phyloP scores from a whole-genome alignment of 2,797 vertebrate species.

The Phoeniculus purpureus region DNA sequence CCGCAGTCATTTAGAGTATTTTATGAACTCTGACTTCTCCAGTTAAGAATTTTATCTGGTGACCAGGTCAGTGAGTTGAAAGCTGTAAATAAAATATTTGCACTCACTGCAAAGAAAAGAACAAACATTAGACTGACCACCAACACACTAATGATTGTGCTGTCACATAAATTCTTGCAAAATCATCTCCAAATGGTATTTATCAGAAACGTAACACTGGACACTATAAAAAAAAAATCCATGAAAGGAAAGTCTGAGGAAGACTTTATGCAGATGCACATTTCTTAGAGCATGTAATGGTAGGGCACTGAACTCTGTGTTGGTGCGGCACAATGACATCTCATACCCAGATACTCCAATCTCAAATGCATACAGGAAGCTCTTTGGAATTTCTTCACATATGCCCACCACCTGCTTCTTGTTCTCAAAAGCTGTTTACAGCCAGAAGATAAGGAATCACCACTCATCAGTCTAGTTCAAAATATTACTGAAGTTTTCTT shows the following conservation, averaged over 20 bases:
- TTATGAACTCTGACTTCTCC: neutral
- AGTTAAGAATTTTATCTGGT: neutral
- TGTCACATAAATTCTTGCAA: neutral
- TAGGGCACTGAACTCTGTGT: neutral
- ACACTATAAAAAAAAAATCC: neutral
- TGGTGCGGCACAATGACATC: neutral
- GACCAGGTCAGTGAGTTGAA: neutral
- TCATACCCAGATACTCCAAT: neutral
- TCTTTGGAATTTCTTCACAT: neutral
- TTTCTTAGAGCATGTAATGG: neutral
- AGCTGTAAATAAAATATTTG: neutral
- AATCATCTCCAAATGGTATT: too few relatives aligned
- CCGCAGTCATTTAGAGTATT: neutral
- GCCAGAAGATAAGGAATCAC: neutral
- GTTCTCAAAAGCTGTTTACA: neutral
- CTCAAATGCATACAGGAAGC: neutral
- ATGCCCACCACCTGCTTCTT: neutral
- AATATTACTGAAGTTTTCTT: neutral
- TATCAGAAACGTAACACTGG: neutral
- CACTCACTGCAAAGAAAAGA: neutral
- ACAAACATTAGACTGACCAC: neutral
- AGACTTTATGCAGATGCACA: neutral
- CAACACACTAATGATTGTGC: neutral
- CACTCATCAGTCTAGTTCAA: neutral
- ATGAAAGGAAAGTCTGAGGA: neutral